Evolutionary conservation across 2,113 vertebrate species (phyloP).

Genomic region (Chionis minor): DNA sequence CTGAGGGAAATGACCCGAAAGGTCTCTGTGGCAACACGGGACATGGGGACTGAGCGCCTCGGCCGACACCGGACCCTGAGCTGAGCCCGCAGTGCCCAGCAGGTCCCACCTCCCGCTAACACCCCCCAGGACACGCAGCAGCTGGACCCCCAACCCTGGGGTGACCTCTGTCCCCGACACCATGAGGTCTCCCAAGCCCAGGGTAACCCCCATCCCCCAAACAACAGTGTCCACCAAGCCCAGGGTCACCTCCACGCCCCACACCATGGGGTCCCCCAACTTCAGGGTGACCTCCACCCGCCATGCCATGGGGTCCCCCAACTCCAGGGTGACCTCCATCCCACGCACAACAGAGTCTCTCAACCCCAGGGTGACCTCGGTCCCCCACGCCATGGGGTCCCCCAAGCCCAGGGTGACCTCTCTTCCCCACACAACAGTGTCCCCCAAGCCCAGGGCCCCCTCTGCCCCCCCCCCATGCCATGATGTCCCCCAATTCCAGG

Average conservation of each 20-base stretch:
- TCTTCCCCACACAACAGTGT: accelerated
- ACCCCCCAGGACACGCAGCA: neutral
- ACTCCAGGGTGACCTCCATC: neutral
- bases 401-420: neutral
- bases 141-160: neutral
- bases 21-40: neutral
- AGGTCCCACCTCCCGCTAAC: neutral
- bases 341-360: neutral
- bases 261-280: neutral
- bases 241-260: neutral
- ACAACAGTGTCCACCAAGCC: neutral
- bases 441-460: neutral
- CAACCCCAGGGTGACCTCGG: neutral
- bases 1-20: neutral
- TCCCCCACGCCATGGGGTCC: neutral
- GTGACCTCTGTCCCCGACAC: neutral
- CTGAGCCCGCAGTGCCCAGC: neutral
- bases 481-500: neutral
- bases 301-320: neutral
- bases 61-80: accelerated
- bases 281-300: neutral
- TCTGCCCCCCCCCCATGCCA: neutral
- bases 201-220: neutral
- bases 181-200: neutral
- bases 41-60: neutral